Base-by-base conservation (phyloP, 1,140 invertebrate species). In the Periplaneta americana region DNA sequence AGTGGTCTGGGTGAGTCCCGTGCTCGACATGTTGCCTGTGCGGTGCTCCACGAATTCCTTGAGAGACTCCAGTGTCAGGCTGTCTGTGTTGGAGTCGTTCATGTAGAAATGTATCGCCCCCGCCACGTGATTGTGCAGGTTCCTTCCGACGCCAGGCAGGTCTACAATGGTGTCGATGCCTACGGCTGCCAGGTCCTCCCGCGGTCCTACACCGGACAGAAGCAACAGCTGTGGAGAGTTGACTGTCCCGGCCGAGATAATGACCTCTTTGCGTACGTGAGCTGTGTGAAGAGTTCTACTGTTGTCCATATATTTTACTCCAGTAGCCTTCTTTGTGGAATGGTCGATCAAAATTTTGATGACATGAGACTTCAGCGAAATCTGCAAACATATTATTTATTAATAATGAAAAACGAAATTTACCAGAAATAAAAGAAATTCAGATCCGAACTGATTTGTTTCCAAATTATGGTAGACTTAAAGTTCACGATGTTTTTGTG, bases 281-380 rank as follows among this genome's bases (percentile, higher is more conserved):
- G 78, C 80, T 0, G 31, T 32, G 1, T 78, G 77, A 11, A 15
- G 32, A 1, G 36, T 78, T 5, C 80, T 75, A 17, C 78, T 36
- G 17, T 86, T 90, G 31, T 92, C 92, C 15, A 89, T 83, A 80
- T 92, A 89, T 83, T 93, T 89, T 18, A 95, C 88, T 1, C 91
- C 93, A 66, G 89, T 84, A 0, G 92, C 93, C 35, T 86, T 87
- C 37, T 90, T 90, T 1, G 22, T 36, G 13, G 22, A 15, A 15
- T 31, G 13, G 37, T 80, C 48, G 79, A 80, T 74, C 1, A 80
- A 31, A n/a, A n/a, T 1, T 87, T 90, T 92, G 0, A 94, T 97
- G 0, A 95, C 96, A 74, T 97, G 93, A 0, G 96, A 91, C 82
- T 96, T 92, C 89, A 96, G 95, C 0, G 96, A 93, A 4, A 98